Percentiles rank a stretch among this genome's conserved stretches.
Evolutionary conservation across 30 jellyfish, hydroid and myxozoan genomes (phyloP).

Genomic region (Euphysa ruthae): DNA sequence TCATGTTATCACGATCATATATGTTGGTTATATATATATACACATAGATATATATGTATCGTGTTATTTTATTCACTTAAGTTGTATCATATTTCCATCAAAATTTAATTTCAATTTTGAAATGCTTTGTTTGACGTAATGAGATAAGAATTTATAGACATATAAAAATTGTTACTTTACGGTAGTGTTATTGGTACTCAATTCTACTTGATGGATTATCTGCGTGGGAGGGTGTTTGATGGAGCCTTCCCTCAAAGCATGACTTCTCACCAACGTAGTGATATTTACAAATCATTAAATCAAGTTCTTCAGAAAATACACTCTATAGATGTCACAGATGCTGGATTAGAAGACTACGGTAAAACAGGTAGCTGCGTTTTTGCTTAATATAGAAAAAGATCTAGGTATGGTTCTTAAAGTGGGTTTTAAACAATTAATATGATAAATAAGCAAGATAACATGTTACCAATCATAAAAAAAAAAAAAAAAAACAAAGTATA

Average conservation of each 20-base stretch:
- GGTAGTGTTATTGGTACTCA: constrained; percentile 76
- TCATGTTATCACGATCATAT: too few species aligned
- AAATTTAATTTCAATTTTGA: background rate
- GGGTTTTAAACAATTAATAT: too few species aligned
- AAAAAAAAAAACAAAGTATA: too few species aligned
- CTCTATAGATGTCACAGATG: constrained; percentile 64
- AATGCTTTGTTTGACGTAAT: background rate
- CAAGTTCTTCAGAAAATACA: constrained; percentile 53
- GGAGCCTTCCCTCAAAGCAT: constrained; percentile 39
- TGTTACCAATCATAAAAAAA: too few species aligned
- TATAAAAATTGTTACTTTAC: background rate
- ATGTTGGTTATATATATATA: too few species aligned
- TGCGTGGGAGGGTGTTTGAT: constrained; percentile 62
- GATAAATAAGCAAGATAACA: too few species aligned
- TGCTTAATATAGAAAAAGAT: too few species aligned
- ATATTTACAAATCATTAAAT: constrained; percentile 52
- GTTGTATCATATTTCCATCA: too few species aligned
- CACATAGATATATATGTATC: too few species aligned
- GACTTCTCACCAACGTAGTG: constrained; percentile 47
- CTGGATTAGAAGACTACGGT: constrained; percentile 80
- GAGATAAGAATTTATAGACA: background rate
- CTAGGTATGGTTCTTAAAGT: too few species aligned
- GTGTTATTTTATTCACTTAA: too few species aligned
- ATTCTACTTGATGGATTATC: constrained; percentile 72
- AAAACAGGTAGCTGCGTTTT: constrained; percentile 58